Evolutionary conservation across 2,113 vertebrate species (phyloP).

Genomic region (Psammodynastes pulverulentus): DNA sequence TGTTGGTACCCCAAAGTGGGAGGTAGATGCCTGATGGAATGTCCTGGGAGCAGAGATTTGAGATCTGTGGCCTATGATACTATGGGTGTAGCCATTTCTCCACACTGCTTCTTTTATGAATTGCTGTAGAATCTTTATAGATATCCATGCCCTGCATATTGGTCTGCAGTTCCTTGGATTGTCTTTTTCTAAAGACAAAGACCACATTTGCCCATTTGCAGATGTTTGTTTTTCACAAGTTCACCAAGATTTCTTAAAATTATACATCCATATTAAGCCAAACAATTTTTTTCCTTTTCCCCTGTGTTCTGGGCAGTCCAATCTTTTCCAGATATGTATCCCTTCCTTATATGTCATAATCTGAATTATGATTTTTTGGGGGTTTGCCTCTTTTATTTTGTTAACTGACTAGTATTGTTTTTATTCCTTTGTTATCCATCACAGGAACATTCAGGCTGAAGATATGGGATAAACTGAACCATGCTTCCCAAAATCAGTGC

Average conservation of each 20-base stretch:
- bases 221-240: neutral
- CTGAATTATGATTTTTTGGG: too few species aligned
- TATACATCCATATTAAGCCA: neutral
- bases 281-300: neutral
- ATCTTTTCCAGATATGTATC: neutral
- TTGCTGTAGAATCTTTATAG: neutral
- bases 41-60: neutral
- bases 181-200: neutral
- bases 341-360: neutral
- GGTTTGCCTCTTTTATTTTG: neutral
- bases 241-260: neutral
- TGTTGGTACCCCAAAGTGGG: neutral
- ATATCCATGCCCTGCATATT: neutral
- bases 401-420: neutral
- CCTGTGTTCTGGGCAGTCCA: neutral
- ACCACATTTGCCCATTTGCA: neutral
- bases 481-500: neutral
- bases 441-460: neutral
- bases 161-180: neutral
- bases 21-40: neutral
- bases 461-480: neutral
- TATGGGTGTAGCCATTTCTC: neutral
- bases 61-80: neutral
- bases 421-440: neutral
- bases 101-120: neutral